Base-by-base conservation (phyloP, 2,797 vertebrate species). In the Mus minutoides region DNA sequence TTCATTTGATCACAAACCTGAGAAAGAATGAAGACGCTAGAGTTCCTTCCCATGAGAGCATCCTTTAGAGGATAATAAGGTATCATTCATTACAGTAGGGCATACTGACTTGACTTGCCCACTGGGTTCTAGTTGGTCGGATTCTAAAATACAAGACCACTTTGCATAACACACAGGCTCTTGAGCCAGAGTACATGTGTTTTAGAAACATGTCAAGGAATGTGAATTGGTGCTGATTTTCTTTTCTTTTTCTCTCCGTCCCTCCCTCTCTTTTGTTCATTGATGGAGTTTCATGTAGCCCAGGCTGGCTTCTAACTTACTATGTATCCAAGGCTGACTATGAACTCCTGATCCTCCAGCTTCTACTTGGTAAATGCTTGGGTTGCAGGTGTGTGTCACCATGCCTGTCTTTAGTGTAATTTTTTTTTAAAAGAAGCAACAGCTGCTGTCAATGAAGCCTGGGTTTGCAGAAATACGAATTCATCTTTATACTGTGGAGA, bases 401-500 rank as follows among this genome's bases (percentile, higher is more conserved):
- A 43, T 13, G 54, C 3, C 10, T 4, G 12, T 34, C 4, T 49
- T 54, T 79, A 64, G 7, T 34, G 16, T 54, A 6, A 1, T 49
- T 49, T 87, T 80, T 7, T 64, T 76, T 67, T 83, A 87, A 91
- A 14, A n/a, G 40, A 89, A 77, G 49, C 82, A 83, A 37, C 9
- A 64, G 12, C 40, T 93, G 46, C 22, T 67, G 19, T 91, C 49
- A n/a, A 9, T 77, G 26, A 91, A 76, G 58, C 94, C 92, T 67
- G 75, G 49, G 34, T 95, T 94, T 94, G 71, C 2, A 34, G 76
- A 89, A 85, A 84, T 67, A 80, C 58, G 1, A 90, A 82, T 19
- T 82, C 34, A 87, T 80, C 52, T 94, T 82, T 24, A 88, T 37
- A 67, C 24, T 88, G 17, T 67, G 12, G 76, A 91, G 71, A 95